A percentile compares a stretch with the other conserved stretches of the same genome.
phyloP scores from a whole-genome alignment of 2,797 vertebrate genomes.

The Natrix natrix region DNA sequence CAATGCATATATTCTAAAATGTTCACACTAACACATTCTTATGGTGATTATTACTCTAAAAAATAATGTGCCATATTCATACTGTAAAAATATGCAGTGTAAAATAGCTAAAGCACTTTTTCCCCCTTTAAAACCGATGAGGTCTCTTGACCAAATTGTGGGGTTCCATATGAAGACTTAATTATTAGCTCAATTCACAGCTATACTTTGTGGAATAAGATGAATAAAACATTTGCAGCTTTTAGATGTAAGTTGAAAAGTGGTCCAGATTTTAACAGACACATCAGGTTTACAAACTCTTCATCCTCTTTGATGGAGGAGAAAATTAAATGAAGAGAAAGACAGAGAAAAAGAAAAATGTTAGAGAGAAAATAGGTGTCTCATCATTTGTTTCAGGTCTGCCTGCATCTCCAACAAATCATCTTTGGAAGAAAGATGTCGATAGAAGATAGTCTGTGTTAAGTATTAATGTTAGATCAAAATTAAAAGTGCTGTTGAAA shows the following conservation, averaged over 20 bases:
- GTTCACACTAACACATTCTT: not conserved
- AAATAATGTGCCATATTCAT: not conserved
- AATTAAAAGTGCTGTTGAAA: not conserved
- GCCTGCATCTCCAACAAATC: not conserved
- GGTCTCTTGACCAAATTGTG: not conserved
- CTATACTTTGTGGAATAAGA: not conserved
- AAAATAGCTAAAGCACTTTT: not conserved
- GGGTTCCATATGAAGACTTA: not conserved
- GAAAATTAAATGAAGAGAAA: not conserved
- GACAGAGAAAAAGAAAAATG: not conserved
- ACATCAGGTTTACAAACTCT: not conserved
- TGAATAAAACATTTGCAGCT: not conserved
- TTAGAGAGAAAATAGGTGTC: not conserved
- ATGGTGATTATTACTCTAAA: slow-evolving; percentile 13
- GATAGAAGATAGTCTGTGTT: not conserved
- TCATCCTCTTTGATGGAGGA: not conserved
- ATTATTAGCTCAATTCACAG: not conserved
- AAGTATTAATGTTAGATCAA: not conserved
- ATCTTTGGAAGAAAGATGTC: not conserved
- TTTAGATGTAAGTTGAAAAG: not conserved
- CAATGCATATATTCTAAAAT: slow-evolving; percentile 18
- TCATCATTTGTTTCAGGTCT: not conserved
- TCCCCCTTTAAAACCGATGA: not conserved
- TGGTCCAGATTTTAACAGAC: not conserved
- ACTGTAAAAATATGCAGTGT: not conserved